A percentile compares a stretch with the other conserved stretches of the same genome.
phyloP scores from a whole-genome alignment of 2,888 invertebrate species.

The Cylloceria caligata region DNA sequence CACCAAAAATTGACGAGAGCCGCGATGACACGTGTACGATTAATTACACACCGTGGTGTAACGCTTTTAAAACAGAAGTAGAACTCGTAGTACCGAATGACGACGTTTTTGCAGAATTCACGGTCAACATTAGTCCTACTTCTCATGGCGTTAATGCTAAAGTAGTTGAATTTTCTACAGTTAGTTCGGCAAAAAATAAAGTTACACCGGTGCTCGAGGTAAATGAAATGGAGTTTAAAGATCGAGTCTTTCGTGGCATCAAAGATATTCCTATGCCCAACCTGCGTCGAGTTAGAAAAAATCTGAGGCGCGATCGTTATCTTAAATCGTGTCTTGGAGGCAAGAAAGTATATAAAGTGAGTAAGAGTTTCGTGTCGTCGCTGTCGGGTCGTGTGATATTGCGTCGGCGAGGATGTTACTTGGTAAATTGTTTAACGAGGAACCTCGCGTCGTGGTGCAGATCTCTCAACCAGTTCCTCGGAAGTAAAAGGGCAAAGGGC shows the following conservation, averaged over 20 bases:
- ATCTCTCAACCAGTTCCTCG: constrained; percentile 49
- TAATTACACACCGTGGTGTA: constrained; percentile 63
- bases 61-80: constrained; percentile 57
- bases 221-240: not conserved
- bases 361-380: not conserved
- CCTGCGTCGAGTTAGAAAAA: constrained; percentile 21
- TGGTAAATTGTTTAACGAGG: constrained; percentile 59
- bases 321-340: constrained; percentile 27
- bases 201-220: not conserved
- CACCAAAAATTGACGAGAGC: not conserved
- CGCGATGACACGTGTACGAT: constrained; percentile 40
- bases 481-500: not conserved
- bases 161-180: not conserved
- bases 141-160: not conserved
- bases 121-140: constrained; percentile 25
- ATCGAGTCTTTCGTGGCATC: not conserved
- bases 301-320: constrained; percentile 23
- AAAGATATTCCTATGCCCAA: constrained; percentile 4
- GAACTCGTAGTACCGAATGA: constrained; percentile 40
- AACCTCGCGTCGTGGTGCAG: constrained; percentile 46
- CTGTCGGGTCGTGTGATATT: constrained; percentile 15
- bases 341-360: constrained; percentile 19
- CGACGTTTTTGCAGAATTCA: constrained; percentile 61
- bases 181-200: not conserved
- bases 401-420: constrained; percentile 54